Evolutionary conservation across 2,888 invertebrate species (phyloP), one percentile per base, ranked within the genome.

Genomic region (Osmoderma eremita): DNA sequence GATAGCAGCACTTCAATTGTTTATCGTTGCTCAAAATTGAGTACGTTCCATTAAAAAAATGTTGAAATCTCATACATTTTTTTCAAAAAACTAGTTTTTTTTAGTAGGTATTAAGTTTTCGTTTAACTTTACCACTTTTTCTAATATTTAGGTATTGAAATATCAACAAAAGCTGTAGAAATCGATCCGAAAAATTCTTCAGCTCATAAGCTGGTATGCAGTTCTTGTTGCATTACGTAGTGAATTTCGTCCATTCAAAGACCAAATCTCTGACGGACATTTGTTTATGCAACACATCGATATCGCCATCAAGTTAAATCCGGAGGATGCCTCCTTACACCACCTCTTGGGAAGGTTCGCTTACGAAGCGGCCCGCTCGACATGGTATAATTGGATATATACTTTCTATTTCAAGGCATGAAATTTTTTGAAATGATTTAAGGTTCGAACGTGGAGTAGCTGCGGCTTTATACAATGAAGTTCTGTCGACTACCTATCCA

Each of bases 121-220:
- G 38, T 58, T 38, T n/a, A n/a, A n/a, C n/a, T n/a, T n/a, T n/a
- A n/a, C n/a, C n/a, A n/a, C 24, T 24, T n/a, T 41, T 24, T 24
- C 5, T 24, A 4, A 5, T 24, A 24, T 24, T 24, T 45, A 87
- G 89, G 90, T 53, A 82, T 87, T 51, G 83, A 85, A 39, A 84
- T 83, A 69, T 90, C 89, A 62, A 80, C 84, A 62, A 78, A 79
- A 67, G 86, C 89, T 17, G 76, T 91, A 20, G 77, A 83, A 51
- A 68, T 86, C 2, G 82, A 86, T 68, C 78, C 83, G 0, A 76
- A 82, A 17, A 82, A 85, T 74, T 82, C 86, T 0, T 86, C 89
- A 74, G 85, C 88, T 13, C 90, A 91, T 79, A 92, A 91, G 80
- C n/a, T 92, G 91, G 91, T 88, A 84, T 78, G 91, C 91, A 1